phyloP scores from a whole-genome alignment of 2,797 vertebrate genomes.

The Sebastiscus tertius region DNA sequence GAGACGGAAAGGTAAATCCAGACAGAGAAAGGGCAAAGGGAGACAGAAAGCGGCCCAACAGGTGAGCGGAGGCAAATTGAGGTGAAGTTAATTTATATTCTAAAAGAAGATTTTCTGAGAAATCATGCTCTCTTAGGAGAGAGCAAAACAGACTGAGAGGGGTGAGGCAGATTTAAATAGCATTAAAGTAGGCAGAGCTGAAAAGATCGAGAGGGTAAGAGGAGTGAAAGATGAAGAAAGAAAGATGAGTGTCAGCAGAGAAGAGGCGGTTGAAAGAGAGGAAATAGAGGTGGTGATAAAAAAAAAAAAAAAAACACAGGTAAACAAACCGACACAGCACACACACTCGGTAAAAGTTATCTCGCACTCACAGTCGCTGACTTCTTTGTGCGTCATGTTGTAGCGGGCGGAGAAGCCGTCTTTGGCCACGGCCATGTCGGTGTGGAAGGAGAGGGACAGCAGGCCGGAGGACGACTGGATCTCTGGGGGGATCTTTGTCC shows the following conservation, averaged over 20 bases:
- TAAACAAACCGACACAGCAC: constrained; percentile 29
- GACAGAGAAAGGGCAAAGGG: constrained; percentile 14
- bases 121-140: constrained; percentile 41
- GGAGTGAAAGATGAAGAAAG: constrained; percentile 41
- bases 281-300: constrained; percentile 78
- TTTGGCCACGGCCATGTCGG: constrained; percentile 97
- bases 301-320: background rate
- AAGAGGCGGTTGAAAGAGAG: constrained; percentile 27
- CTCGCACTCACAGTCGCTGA: constrained; percentile 89
- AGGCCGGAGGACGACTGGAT: constrained; percentile 94
- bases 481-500: constrained; percentile 93
- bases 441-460: constrained; percentile 97
- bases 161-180: constrained; percentile 56
- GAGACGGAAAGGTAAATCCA: constrained; percentile 25
- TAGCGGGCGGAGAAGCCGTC: constrained; percentile 96
- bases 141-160: constrained; percentile 33
- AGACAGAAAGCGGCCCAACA: constrained; percentile 36
- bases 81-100: constrained; percentile 68
- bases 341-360: constrained; percentile 1
- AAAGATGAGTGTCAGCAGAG: constrained; percentile 73
- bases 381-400: constrained; percentile 91
- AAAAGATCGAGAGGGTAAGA: constrained; percentile 49
- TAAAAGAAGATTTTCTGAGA: constrained; percentile 56
- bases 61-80: constrained; percentile 62
- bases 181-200: constrained; percentile 49